Base-by-base conservation (phyloP, 1,140 invertebrate genomes). In the Lutraria rhynchaena region DNA sequence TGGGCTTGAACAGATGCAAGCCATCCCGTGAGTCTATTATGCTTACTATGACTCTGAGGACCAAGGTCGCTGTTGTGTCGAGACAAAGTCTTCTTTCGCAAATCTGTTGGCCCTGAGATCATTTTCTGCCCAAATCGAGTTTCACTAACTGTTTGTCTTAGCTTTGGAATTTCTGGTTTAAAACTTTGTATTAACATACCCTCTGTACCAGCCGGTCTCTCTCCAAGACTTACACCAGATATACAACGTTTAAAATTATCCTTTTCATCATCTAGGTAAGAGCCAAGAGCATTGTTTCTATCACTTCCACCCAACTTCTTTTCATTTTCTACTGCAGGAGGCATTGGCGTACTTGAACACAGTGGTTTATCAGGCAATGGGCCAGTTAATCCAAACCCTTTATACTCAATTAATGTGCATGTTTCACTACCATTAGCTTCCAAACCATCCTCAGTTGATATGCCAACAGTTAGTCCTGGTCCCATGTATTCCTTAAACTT, bases 401-500 rank as follows among this genome's bases (percentile, higher is more conserved):
- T 80, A 31, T 80, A 80, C 35, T 80, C 76, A 24, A 44, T 60
- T n/a, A 80, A 46, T 19, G 55, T 80, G 22, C 76, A 80, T 2
- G 63, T 80, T 19, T 63, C 49, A 5, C 27, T 73, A 5, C 46
- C 27, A 19, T 24, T 41, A 3, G 33, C 22, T 37, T 46, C 37
- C 11, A 41, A 51, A 29, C 1, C 7, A 41, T 46, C 33, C 44
- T 77, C 46, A 67, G 60, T 19, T 22, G 13, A 37, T 4, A 58
- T 9, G 15, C 41, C 51, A n/a, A 63, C 53, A 19, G 76, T 80
- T 33, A 80, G 60, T 17, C 76, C 76, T 46, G 76, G 76, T 33
- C 76, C 76, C 63, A 80, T 57, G 31, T 80, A 80, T 70, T 80
- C 76, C 60, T 80, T 80, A 29, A 80, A 80, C 22, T 80, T 80